A percentile compares a stretch with the other conserved stretches of the same genome.
phyloP scores from a whole-genome alignment of 2,113 vertebrate species.

The Myiozetetes cayanensis region DNA sequence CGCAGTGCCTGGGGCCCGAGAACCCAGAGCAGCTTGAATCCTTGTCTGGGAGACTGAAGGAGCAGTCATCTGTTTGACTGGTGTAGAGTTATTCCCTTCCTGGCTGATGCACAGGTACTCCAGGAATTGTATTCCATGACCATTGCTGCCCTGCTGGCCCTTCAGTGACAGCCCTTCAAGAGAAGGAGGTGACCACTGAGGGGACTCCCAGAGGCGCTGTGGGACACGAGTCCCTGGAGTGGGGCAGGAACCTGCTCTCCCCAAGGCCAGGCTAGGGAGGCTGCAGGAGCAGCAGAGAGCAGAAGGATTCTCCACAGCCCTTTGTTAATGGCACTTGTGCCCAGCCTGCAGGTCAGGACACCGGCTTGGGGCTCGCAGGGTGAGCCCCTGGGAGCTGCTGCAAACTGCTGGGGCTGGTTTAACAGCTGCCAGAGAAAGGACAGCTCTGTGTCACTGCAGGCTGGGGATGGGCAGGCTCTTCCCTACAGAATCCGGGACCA shows the following conservation, averaged over 20 bases:
- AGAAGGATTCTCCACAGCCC: background rate
- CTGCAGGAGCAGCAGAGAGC: background rate
- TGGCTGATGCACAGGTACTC: background rate
- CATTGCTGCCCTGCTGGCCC: background rate
- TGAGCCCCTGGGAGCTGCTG: background rate
- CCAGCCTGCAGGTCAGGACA: background rate
- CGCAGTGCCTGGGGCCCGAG: background rate
- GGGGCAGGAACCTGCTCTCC: background rate
- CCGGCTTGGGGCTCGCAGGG: background rate
- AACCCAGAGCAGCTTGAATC: background rate
- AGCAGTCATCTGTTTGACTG: background rate
- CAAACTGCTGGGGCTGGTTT: background rate
- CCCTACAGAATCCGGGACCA: background rate
- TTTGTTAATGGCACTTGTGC: background rate
- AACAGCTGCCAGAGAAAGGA: background rate
- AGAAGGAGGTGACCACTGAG: background rate
- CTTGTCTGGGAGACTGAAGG: background rate
- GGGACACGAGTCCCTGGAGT: background rate
- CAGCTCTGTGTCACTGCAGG: background rate
- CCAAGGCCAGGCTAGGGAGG: accelerated
- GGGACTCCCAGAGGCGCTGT: background rate
- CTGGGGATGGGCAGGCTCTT: background rate
- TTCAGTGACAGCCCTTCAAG: background rate
- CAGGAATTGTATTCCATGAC: background rate
- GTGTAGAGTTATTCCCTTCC: background rate